Evolutionary conservation across 2,113 vertebrate species (phyloP), one percentile per base, ranked within the genome.

Genomic region (Prietella phreatophila): DNA sequence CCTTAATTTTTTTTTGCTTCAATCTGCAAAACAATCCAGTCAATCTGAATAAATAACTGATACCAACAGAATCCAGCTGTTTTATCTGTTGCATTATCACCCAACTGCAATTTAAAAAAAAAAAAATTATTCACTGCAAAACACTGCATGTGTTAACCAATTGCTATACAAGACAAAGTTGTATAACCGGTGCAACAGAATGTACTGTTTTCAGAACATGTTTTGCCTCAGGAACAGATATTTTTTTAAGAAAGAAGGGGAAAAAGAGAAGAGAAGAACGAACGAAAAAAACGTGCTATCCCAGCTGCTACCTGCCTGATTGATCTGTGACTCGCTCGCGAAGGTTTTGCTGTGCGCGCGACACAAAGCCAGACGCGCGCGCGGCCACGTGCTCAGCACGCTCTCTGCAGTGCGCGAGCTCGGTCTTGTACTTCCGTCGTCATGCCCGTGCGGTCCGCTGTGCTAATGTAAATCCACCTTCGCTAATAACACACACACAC

Each of bases 351-450:
- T 50, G 61, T 67, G 60, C 58, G 82, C 82, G 82, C 61, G 82
- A 47, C 82, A 83, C 61, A 25, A 83, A 63, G 60, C 39, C 61
- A 83, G 82, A 14, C 61, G 82, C 39, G 61, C 82, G 82, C 82
- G 27, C 61, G 82, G 82, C 82, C 82, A 83, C 82, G 82, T 67
- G 82, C 82, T 83, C 39, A 65, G 82, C 82, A 83, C 82, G 61
- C 82, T 83, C 39, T 83, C 61, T 53, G 27, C 61, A 20, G 33
- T 42, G 58, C 33, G 81, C 81, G 58, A 63, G 58, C 81, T 63
- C 81, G 61, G 60, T 47, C 25, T 83, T 53, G 61, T 50, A n/a
- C 58, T 8, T 63, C 58, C 36, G 58, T 27, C 22, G 53, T 36
- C 19, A 36, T 83, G 56, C 25, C 36, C 47, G 80, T 39, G 20